Conservation (phyloP, 2,888 invertebrate species). For the Sminthurides aquaticus region DNA sequence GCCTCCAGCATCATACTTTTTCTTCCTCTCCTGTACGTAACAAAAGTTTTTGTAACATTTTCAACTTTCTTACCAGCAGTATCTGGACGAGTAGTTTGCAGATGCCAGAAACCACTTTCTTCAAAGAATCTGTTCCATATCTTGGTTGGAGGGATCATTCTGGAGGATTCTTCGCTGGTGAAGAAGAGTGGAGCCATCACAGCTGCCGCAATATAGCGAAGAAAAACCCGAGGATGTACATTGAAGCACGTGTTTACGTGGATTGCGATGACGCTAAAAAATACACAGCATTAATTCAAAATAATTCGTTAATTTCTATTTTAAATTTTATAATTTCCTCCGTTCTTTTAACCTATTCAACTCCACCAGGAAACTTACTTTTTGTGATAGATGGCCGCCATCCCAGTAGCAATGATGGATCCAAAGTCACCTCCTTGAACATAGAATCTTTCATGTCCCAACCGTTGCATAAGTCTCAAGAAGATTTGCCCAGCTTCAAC, state of each 20-base stretch:
- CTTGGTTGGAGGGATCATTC: conserved; percentile 44
- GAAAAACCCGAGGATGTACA: conserved; percentile 43
- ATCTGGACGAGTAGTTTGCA: conserved; percentile 83
- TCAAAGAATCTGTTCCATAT: conserved; percentile 43
- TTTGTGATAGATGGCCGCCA: conserved; percentile 47
- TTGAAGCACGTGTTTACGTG: conserved; percentile 60
- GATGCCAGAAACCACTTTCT: conserved; percentile 56
- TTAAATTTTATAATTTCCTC: background rate
- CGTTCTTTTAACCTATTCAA: too few species aligned
- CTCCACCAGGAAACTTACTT: conserved; percentile 17
- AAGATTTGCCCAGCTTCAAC: conserved; percentile 43
- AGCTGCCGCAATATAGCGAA: conserved; percentile 44
- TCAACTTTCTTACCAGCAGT: conserved; percentile 78
- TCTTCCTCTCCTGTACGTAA: background rate
- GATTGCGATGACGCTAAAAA: conserved; percentile 51
- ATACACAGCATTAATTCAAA: conserved; percentile 1
- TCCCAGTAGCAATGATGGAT: conserved; percentile 46
- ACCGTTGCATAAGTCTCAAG: conserved; percentile 48
- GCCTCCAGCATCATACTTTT: background rate
- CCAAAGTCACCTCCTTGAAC: conserved; percentile 54
- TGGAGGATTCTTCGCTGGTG: conserved; percentile 43
- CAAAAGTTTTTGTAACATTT: conserved; percentile 27
- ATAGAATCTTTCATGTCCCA: conserved; percentile 49
- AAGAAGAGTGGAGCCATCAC: conserved; percentile 42
- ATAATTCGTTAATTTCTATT: background rate